Conservation (phyloP, 2,113 vertebrate species). For the Xiphophorus couchianus region DNA sequence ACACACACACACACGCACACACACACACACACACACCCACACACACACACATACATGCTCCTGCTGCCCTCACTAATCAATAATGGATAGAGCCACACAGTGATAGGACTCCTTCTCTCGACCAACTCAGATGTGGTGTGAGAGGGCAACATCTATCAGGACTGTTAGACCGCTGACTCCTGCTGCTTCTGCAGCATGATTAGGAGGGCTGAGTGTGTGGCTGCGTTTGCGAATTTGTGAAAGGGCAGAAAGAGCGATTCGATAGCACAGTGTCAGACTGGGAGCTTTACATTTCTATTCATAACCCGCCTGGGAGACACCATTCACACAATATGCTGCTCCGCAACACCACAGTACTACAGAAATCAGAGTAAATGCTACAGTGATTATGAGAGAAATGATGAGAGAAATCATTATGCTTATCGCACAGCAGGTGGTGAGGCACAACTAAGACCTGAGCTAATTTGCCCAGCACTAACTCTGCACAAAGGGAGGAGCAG, state of each 20-base stretch:
- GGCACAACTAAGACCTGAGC: constrained; percentile 51
- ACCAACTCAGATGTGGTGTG: constrained; percentile 52
- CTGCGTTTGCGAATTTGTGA: constrained; percentile 30
- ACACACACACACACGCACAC: not conserved
- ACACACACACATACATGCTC: not conserved
- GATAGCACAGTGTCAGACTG: constrained; percentile 36
- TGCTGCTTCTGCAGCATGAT: constrained; percentile 41
- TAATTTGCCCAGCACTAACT: constrained; percentile 46
- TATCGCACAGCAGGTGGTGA: constrained; percentile 51
- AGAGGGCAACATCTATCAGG: constrained; percentile 59
- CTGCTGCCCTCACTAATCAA: constrained; percentile 44
- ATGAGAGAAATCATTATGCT: constrained; percentile 44
- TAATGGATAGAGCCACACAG: constrained; percentile 52
- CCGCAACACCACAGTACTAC: constrained; percentile 16
- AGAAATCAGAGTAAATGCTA: constrained; percentile 42
- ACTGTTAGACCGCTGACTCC: constrained; percentile 34
- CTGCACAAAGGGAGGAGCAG: constrained; percentile 21
- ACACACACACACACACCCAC: not conserved
- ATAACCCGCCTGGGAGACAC: constrained; percentile 36
- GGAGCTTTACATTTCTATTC: constrained; percentile 41
- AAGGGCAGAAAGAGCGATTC: constrained; percentile 39
- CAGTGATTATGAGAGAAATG: constrained; percentile 29
- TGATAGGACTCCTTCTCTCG: constrained; percentile 37
- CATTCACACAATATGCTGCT: constrained; percentile 30
- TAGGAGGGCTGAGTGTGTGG: constrained; percentile 10